Base-by-base conservation (phyloP, 1,140 invertebrate genomes). In the Augochlora pura region DNA sequence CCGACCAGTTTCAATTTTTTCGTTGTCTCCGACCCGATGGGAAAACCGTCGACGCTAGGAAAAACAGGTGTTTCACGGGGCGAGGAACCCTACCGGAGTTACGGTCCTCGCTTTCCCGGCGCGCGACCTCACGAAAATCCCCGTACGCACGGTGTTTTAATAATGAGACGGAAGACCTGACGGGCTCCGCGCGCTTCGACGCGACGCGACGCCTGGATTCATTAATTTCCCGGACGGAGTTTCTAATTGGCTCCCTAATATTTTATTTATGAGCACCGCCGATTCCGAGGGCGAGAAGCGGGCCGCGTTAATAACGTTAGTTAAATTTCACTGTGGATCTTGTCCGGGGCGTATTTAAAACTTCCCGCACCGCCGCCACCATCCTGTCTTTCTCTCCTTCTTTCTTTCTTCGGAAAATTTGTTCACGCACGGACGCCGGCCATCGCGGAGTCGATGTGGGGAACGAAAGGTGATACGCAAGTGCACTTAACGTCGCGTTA, bases 231-330 rank as follows among this genome's bases (percentile, higher is more conserved):
- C 66, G 67, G 74, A 72, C 79, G 76, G 82, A 86, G 80, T 85
- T 80, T 86, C 87, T 90, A 90, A 90, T 90, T 90, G 88, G 85
- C 83, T 86, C 71, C 80, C 82, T 86, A 82, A 88, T 90, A 82
- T 87, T 89, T 89, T 89, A 90, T 90, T 90, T 89, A 87, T 88
- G 84, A 85, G 85, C 83, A 57, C 66, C 68, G 64, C 75, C 81
- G 83, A 73, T 81, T 78, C 86, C 82, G 18, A 64, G 27, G 74
- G 59, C 38, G 68, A 74, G 65, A 52, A 71, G 38, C 60, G 71
- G 72, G 39, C 27, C 59, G 60, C 65, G 72, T 85, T 85, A 85
- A 85, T 84, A 81, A 85, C 69, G 42, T 85, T 81, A 85, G 82
- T 77, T 68, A 73, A 84, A 84, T 85, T 78, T 73, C 73, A 62